Evolutionary conservation across 2,113 vertebrate species (phyloP).

Genomic region (Terrapene triunguis): DNA sequence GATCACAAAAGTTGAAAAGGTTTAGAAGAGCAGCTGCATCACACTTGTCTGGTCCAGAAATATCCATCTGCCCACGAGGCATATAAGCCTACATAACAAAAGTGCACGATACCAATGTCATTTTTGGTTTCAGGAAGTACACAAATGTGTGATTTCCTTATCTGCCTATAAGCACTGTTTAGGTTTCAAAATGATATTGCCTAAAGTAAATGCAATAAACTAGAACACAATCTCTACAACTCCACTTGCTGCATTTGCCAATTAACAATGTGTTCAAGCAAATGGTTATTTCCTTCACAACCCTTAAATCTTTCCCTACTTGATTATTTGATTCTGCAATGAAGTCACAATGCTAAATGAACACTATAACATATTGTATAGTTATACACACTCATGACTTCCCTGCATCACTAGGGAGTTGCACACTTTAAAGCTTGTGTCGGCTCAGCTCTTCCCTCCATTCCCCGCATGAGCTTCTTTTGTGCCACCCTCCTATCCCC

Average conservation of each 20-base stretch:
- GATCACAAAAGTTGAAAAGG: constrained; percentile 75
- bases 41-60: constrained; percentile 52
- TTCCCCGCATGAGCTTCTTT: neutral
- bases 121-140: neutral
- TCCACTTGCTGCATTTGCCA: neutral
- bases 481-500: neutral
- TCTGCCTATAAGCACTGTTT: accelerated
- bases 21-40: constrained; percentile 79
- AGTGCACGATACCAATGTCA: neutral
- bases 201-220: neutral
- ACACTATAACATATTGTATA: neutral
- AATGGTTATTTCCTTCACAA: neutral
- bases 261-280: neutral
- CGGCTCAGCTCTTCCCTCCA: neutral
- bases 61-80: constrained; percentile 70
- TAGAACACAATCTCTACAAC: neutral
- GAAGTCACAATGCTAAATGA: neutral
- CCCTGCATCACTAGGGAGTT: neutral
- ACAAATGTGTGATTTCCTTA: neutral
- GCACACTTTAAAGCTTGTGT: neutral
- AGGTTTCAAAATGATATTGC: neutral
- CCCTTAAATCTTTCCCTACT: neutral
- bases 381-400: neutral
- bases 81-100: constrained; percentile 72
- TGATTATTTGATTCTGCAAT: constrained; percentile 2